These are phyloP conservation scores for Bos javanicus DNA, from an alignment of 2,113 vertebrate species.

Conservation along the genomic window DNA sequence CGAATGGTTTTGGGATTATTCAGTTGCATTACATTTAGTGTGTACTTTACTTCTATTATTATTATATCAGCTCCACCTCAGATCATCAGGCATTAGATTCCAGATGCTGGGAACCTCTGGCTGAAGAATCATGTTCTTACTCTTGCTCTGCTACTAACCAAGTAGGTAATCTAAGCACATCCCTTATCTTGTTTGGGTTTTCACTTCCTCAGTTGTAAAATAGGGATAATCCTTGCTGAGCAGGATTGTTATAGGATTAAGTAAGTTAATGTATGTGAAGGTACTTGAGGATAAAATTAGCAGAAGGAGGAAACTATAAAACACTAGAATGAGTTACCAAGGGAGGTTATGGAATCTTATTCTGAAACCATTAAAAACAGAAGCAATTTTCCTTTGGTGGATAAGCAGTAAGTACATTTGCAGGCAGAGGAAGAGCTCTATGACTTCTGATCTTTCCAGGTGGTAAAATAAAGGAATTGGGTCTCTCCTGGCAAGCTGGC, in stretches of 20 bases:
- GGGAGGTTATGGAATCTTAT: background rate
- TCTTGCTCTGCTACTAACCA: conserved; percentile 15
- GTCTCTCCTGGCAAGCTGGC: background rate
- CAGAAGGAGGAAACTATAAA: background rate
- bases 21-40: background rate
- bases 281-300: background rate
- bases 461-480: background rate
- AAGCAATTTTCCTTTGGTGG: background rate
- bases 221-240: background rate
- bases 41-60: background rate
- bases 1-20: background rate
- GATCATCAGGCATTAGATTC: background rate
- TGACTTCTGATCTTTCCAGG: background rate
- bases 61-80: background rate
- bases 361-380: conserved; percentile 15
- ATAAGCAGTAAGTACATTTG: background rate
- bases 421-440: background rate
- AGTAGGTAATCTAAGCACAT: background rate
- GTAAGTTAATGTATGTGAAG: conserved; percentile 4
- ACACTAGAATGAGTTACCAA: background rate
- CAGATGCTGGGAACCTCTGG: background rate
- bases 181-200: background rate
- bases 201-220: background rate
- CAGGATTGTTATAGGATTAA: background rate
- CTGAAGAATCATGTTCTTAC: background rate